Evolutionary conservation across 2,888 invertebrate genomes (phyloP), one percentile per base, ranked within the genome.

Genomic region (Agriopis marginaria): DNA sequence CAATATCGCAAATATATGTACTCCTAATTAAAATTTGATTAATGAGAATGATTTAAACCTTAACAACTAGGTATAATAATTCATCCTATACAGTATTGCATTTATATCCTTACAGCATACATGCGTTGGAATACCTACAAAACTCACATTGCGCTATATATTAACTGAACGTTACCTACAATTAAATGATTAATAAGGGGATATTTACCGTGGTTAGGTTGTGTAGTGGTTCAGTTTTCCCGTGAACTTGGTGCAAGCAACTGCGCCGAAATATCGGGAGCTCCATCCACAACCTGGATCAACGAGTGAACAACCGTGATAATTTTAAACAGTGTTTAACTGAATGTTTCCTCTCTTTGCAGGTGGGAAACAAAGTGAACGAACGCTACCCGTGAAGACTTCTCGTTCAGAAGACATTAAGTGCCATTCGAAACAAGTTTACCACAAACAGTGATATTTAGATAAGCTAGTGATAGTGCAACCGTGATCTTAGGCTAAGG

Each of bases 361-460:
- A 91, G 91, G 79, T 82, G 79, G 79, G 81, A 81, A 80, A 79
- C 44, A 67, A 44, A 66, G 73, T 72, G 71, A 69, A 68, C 81
- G 83, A 84, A 85, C 86, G 83, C 83, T 87, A 86, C 89, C 90
- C 90, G 92, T 91, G 91, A 92, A 92, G 86, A 89, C 89, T 90
- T 91, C 89, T 86, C 79, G 75, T 74, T 77, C 73, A 82, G 86
- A 88, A 91, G 88, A 92, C 89, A 84, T 79, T 77, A 88, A 92
- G 94, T 94, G 94, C 93, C 94, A 94, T 94, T 89, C 82, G 81
- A 86, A 91, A 91, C 92, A 88, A 91, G 93, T 90, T 92, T 92
- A 93, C 93, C 93, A 89, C 85, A 88, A 85, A 79, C 89, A 92
- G 93, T 93, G 93, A 93, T 93, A 93, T 92, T 91, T 89, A 92